A percentile compares a stretch with the other conserved stretches of the same genome.
phyloP scores from a whole-genome alignment of 2,113 vertebrate species.

The Dinomys branickii region DNA sequence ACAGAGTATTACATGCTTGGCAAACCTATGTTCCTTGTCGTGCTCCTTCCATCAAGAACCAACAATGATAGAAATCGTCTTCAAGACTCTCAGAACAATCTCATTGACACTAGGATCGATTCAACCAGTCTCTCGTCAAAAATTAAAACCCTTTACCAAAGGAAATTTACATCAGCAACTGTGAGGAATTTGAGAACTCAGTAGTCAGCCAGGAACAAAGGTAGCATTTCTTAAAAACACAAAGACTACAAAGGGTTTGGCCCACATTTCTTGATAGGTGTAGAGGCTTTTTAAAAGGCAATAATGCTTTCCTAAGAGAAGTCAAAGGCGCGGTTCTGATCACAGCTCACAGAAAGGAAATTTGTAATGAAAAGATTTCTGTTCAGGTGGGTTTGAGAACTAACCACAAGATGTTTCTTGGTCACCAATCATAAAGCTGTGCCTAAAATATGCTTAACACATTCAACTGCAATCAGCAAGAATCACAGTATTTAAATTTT shows the following conservation, averaged over 20 bases:
- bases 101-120: constrained; percentile 40
- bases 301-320: neutral
- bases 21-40: neutral
- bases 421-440: constrained; percentile 1
- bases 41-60: neutral
- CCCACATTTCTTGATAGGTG: neutral
- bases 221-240: constrained; percentile 9
- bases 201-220: neutral
- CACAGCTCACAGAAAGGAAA: neutral
- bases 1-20: neutral
- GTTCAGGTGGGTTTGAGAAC: neutral
- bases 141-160: constrained; percentile 6
- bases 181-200: constrained; percentile 34
- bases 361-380: constrained; percentile 31
- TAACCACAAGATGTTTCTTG: constrained; percentile 20
- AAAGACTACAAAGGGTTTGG: neutral
- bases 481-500: constrained; percentile 38
- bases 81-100: constrained; percentile 39
- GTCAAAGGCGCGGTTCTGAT: neutral
- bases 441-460: constrained; percentile 58
- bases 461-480: constrained; percentile 54
- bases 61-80: constrained; percentile 10
- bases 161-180: constrained; percentile 4
- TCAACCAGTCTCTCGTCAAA: constrained; percentile 45
- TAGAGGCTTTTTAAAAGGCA: neutral